Percentiles rank a stretch among this genome's conserved stretches.
These are phyloP conservation scores for Xenopus tropicalis DNA, from an alignment of 2,113 vertebrate species.

Conservation along the genomic window DNA sequence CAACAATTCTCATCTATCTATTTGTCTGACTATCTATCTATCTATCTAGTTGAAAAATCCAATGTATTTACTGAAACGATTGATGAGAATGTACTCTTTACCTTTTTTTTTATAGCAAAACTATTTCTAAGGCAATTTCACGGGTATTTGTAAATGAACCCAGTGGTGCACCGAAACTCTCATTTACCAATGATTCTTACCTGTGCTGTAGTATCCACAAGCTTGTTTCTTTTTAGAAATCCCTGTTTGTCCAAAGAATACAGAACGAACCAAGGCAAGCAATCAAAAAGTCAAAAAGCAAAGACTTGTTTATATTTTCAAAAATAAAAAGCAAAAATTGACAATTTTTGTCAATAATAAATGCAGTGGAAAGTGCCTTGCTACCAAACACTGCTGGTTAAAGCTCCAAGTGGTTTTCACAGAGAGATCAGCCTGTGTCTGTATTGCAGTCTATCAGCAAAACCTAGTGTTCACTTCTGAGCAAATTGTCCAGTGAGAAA, in stretches of 20 bases:
- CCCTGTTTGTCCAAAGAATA: not conserved
- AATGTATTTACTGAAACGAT: too few relatives aligned
- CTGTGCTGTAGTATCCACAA: not conserved
- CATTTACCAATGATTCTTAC: not conserved
- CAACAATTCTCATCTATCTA: too few relatives aligned
- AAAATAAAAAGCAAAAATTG: slow-evolving; percentile 1
- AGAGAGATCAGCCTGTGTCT: slow-evolving; percentile 34
- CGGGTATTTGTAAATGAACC: too few relatives aligned
- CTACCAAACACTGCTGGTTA: not conserved
- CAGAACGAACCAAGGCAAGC: not conserved
- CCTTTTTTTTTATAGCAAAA: too few relatives aligned
- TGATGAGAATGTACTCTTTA: too few relatives aligned
- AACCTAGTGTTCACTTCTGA: slow-evolving; percentile 31
- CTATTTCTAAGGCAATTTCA: too few relatives aligned
- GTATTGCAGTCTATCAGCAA: slow-evolving; percentile 43
- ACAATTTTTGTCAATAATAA: not conserved
- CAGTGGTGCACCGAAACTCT: too few relatives aligned
- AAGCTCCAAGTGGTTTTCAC: slow-evolving; percentile 33
- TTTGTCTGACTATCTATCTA: too few relatives aligned
- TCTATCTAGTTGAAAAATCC: too few relatives aligned
- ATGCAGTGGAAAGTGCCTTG: not conserved
- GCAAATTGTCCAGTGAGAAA: slow-evolving; percentile 19
- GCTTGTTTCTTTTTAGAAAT: not conserved
- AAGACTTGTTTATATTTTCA: not conserved
- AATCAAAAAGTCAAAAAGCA: not conserved